A percentile compares a stretch with the other conserved stretches of the same genome.
Evolutionary conservation across 2,113 vertebrate genomes (phyloP).

Genomic region (Chaenogobius annularis): DNA sequence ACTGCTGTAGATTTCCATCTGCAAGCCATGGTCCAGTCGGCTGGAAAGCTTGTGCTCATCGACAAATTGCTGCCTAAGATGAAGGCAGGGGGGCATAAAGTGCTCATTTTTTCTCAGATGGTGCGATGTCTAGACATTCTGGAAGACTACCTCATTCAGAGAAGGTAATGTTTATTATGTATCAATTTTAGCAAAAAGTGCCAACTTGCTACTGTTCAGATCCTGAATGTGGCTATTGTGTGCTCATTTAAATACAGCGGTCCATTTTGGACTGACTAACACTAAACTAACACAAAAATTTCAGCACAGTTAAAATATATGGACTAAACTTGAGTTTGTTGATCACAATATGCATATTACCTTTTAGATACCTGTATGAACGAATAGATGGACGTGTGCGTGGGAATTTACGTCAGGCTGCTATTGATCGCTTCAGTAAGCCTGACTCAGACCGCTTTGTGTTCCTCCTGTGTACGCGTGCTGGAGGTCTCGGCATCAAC

Average conservation of each 20-base stretch:
- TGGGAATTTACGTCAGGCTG: slow-evolving; percentile 93
- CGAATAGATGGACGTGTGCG: slow-evolving; percentile 95
- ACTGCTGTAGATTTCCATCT: slow-evolving; percentile 90
- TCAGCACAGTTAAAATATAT: neutral
- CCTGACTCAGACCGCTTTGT: slow-evolving; percentile 97
- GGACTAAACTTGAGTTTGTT: neutral
- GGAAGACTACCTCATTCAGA: slow-evolving; percentile 99
- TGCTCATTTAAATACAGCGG: neutral
- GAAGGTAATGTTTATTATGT: slow-evolving; percentile 77
- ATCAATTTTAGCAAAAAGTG: neutral
- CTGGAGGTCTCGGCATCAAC: slow-evolving; percentile 96
- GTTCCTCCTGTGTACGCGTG: slow-evolving; percentile 95
- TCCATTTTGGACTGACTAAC: neutral
- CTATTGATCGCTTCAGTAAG: slow-evolving; percentile 98
- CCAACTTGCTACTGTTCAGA: neutral
- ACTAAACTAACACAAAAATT: neutral
- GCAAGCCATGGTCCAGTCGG: slow-evolving; percentile 98
- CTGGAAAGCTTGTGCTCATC: slow-evolving; percentile 96
- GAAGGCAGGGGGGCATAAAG: slow-evolving; percentile 98
- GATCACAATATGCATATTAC: neutral
- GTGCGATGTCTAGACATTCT: slow-evolving; percentile 97
- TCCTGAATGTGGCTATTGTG: neutral
- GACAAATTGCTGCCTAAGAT: slow-evolving; percentile 98
- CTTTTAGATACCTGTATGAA: slow-evolving; percentile 91
- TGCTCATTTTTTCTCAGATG: slow-evolving; percentile 99